phyloP scores from a whole-genome alignment of 2,113 vertebrate genomes.

The Clarias gariepinus region DNA sequence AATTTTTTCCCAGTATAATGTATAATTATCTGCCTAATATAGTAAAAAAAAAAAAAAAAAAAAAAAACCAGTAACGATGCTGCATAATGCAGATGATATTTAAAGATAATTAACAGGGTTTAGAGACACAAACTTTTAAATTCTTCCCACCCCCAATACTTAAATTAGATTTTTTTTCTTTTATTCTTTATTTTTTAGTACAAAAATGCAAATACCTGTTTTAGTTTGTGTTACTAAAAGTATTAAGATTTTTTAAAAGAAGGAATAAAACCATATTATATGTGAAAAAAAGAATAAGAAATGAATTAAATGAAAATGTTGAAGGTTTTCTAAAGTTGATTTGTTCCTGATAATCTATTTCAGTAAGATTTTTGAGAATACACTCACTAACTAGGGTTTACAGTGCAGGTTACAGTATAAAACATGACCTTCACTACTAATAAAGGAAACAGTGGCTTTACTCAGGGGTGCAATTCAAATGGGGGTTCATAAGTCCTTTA shows the following conservation, averaged over 20 bases:
- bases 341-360: background rate
- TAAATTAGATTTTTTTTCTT: background rate
- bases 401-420: background rate
- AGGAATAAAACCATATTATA: background rate
- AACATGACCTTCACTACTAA: background rate
- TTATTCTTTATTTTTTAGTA: too few relatives aligned
- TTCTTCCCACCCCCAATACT: background rate
- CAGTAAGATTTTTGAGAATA: background rate
- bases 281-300: background rate
- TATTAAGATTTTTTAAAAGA: background rate
- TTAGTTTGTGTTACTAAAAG: background rate
- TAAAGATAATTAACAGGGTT: background rate
- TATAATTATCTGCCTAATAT: background rate
- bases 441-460: background rate
- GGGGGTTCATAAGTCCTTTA: background rate
- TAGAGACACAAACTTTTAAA: background rate
- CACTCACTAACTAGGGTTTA: background rate
- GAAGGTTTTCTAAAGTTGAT: background rate
- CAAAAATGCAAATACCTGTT: background rate
- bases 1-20: background rate
- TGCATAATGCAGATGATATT: background rate
- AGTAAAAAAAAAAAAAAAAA: background rate
- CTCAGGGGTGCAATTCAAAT: background rate
- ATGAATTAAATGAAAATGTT: background rate
- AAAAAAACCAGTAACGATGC: background rate